Evolutionary conservation across 2,888 invertebrate species (phyloP).

Genomic region (Cosmopolites sordidus): DNA sequence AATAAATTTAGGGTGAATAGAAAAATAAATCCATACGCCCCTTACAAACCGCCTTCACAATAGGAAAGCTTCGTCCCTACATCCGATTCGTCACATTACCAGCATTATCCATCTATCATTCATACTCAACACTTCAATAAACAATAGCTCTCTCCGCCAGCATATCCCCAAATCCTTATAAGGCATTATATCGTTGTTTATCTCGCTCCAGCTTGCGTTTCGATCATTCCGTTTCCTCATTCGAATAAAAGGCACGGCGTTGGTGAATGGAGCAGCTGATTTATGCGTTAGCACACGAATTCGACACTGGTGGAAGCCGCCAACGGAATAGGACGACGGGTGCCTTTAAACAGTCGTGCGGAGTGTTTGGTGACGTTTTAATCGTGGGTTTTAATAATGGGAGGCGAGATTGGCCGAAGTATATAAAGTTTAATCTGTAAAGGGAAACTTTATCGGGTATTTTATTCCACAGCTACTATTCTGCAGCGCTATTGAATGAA

Average conservation of each 20-base stretch:
- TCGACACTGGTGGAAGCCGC: slow-evolving; percentile 2
- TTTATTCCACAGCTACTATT: no score
- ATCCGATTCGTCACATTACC: slow-evolving; percentile 14
- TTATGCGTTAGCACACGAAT: slow-evolving; percentile 2
- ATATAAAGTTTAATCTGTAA: no score
- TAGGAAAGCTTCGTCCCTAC: slow-evolving; percentile 4
- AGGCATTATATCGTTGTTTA: slow-evolving; percentile 8
- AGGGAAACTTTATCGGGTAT: no score
- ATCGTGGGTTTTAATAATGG: no score
- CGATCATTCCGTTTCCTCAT: no score
- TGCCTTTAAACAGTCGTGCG: no score
- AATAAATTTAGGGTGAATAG: no score
- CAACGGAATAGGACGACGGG: slow-evolving; percentile 1
- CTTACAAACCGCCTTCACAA: slow-evolving; percentile 5
- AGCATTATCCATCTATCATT: slow-evolving; percentile 9
- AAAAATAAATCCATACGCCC: no score
- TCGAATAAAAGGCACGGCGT: background rate
- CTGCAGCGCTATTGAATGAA: no score
- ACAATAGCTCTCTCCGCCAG: slow-evolving; percentile 7
- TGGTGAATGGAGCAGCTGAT: slow-evolving; percentile 12
- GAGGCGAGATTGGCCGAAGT: no score
- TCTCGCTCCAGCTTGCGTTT: slow-evolving; percentile 5
- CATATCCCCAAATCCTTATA: slow-evolving; percentile 7
- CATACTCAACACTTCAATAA: slow-evolving; percentile 12
- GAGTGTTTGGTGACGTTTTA: no score